Conservation (phyloP, 2,113 vertebrate genomes). For the Cavia porcellus region DNA sequence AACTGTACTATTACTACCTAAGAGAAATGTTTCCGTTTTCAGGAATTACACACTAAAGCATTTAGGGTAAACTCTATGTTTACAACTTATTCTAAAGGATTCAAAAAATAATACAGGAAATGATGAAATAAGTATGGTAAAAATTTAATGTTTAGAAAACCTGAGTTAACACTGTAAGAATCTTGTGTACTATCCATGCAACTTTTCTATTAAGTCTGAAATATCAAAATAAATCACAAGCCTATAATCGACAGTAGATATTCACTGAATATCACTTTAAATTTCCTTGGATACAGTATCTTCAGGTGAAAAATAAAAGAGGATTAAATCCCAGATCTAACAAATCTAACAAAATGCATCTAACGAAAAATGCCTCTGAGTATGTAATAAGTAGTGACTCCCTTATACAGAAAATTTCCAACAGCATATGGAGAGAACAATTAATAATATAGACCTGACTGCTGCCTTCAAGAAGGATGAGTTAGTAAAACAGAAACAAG, state of each 20-base stretch:
- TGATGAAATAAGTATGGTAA: background rate
- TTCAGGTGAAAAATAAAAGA: background rate
- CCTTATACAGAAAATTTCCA: background rate
- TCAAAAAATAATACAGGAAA: background rate
- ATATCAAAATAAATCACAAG: conserved; percentile 25
- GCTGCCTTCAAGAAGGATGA: background rate
- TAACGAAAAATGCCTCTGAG: background rate
- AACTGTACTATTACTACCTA: background rate
- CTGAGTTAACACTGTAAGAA: background rate
- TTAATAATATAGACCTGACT: background rate
- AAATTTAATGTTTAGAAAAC: conserved; percentile 1
- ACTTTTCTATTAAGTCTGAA: conserved; percentile 49
- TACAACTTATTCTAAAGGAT: background rate
- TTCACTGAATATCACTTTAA: background rate
- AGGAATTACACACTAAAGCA: background rate
- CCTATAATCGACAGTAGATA: background rate
- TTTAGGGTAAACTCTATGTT: background rate
- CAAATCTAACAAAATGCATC: background rate
- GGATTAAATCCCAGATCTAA: background rate
- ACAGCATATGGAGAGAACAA: background rate
- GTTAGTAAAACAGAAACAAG: background rate
- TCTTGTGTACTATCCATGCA: background rate
- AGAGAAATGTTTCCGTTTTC: background rate
- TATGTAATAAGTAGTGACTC: background rate
- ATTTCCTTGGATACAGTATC: background rate